Conservation (phyloP, 2,797 vertebrate species). For the Halcyon leucocephala region DNA sequence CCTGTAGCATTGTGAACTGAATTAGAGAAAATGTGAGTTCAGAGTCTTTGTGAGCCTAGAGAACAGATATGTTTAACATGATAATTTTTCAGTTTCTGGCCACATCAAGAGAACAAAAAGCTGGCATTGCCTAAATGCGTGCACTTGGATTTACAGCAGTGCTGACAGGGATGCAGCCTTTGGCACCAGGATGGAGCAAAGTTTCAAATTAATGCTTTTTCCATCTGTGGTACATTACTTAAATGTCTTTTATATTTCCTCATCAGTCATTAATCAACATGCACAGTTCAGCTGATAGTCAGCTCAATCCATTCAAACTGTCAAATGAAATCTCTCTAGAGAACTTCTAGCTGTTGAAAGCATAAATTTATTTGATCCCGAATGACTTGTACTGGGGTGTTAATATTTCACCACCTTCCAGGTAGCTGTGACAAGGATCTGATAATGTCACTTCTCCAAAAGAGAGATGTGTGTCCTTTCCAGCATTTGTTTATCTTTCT, state of each 20-base stretch:
- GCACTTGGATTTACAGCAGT: conserved; percentile 4
- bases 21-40: not conserved
- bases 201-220: not conserved
- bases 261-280: not conserved
- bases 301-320: not conserved
- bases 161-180: not conserved
- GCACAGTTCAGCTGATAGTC: not conserved
- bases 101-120: not conserved
- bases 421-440: not conserved
- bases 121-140: not conserved
- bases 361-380: not conserved
- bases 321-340: conserved; percentile 16
- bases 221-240: not conserved
- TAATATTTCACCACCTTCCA: not conserved
- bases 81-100: not conserved
- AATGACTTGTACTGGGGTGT: not conserved
- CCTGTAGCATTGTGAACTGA: not conserved
- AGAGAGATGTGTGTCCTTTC: not conserved
- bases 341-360: not conserved
- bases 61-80: not conserved
- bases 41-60: not conserved
- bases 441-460: not conserved
- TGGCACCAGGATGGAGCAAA: not conserved
- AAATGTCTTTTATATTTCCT: conserved; percentile 23
- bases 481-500: not conserved